Evolutionary conservation across 2,113 vertebrate species (phyloP), one percentile per base, ranked within the genome.

Genomic region (Amia ocellicauda): DNA sequence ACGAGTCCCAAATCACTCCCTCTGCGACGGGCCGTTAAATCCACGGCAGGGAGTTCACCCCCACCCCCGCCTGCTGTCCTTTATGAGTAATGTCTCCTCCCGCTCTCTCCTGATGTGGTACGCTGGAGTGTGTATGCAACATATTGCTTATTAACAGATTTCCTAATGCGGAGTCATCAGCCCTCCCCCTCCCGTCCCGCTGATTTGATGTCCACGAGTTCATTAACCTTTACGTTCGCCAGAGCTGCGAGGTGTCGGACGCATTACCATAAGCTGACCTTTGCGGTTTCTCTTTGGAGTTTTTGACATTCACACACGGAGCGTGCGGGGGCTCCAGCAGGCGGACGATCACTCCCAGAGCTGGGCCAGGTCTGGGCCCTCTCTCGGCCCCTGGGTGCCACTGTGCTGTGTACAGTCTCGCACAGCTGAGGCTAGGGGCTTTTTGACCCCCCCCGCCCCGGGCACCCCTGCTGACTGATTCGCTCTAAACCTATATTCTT

Each of bases 201-300:
- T 70, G 74, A 50, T 50, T 19, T 57, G 41, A 61, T 61, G 59
- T 61, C 42, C 42, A 28, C 24, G 2, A 47, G 53, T 58, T 57
- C 28, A 43, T 57, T 47, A 58, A 31, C 54, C 62, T 43, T 56
- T 56, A 7, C 27, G 11, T 17, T n/a, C 24, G 11, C 24, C 67
- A 73, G 69, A 76, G 76, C 81, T 62, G 71, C 7, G 23, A 16
- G 68, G 72, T 73, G 80, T 79, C 79, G 74, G 69, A 9, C 74
- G 74, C 78, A 87, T 87, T 85, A 83, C 76, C 85, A 86, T 85
- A 79, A 72, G 72, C 78, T 85, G 85, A 85, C 85, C 85, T 86
- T 87, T 86, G 77, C 69, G 19, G 74, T 69, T 63, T 67, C 79
- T 49, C 83, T 80, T 71, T 80, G 75, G 69, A 78, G 69, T 66